Base-by-base conservation (phyloP, 2,888 invertebrate species). In the Piscicola geometra region DNA sequence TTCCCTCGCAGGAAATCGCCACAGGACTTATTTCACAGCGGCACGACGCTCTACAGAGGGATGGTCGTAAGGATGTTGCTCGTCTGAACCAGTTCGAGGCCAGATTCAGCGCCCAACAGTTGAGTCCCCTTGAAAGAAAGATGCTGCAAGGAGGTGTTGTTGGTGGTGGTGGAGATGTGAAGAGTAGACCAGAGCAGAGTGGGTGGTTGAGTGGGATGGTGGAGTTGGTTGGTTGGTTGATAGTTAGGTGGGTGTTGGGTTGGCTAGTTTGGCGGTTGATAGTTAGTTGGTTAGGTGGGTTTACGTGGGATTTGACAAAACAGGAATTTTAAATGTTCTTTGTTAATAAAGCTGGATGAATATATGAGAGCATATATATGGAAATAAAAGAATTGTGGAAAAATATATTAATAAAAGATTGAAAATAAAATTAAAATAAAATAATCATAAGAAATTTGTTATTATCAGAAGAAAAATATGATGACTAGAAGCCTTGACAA, bases 101-200 rank as follows among this genome's bases (percentile, higher is more conserved):
- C 21, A 47, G 76, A 15, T 76, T 76, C 71, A 75, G 74, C n/a
- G 76, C 76, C 52, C 70, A 72, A 12, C 74, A 76, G 33, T 50
- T 76, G 50, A 76, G 76, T 70, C 76, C 76, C n/a, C 64, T 76
- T 1, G 76, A 76, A 33, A 75, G 50, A 30, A 74, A 33, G 33
- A 41, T 32, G 30, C 30, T 15, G 3, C 67, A 73, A 32, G n/a
- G n/a, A 1, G 66, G 50, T 9, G 33, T 3, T 25, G 30, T 47
- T 32, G 25, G 1, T 12, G 41, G 69, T 12, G 69, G 30, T 30
- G 41, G 30, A 36, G 21, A 72, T 5, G 52, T 30, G 33, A 56
- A 5, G 21, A 41, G 3, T 28, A 3, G n/a, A n/a, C 5, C 60
- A 5, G 60, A 56, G n/a, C 60, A 56, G n/a, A 25, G 60, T 56